A percentile compares a stretch with the other conserved stretches of the same genome.
phyloP scores from a whole-genome alignment of 1,140 invertebrate genomes.

The Chironomus tepperi region DNA sequence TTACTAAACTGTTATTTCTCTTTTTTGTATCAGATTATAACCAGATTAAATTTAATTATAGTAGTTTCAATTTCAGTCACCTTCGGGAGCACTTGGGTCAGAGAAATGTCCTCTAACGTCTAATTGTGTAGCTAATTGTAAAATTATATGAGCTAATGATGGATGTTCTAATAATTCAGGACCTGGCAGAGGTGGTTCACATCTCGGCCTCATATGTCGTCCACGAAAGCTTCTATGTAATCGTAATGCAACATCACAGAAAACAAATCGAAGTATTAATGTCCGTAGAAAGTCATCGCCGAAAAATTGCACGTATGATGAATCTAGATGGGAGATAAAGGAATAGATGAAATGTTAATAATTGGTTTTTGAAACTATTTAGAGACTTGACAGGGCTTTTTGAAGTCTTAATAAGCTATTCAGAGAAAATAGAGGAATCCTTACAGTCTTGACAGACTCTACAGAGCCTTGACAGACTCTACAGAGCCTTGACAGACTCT shows the following conservation, averaged over 20 bases:
- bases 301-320: conserved; percentile 77
- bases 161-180: conserved; percentile 84
- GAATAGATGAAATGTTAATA: too few species aligned
- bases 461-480: too few species aligned
- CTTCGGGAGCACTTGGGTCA: conserved; percentile 56
- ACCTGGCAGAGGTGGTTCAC: conserved; percentile 78
- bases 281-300: conserved; percentile 89
- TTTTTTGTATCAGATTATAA: too few species aligned
- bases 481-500: too few species aligned
- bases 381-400: too few species aligned
- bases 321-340: conserved; percentile 58
- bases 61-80: conserved; percentile 51
- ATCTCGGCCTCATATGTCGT: conserved; percentile 72
- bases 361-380: too few species aligned
- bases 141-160: conserved; percentile 65
- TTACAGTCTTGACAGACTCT: too few species aligned
- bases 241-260: conserved; percentile 82
- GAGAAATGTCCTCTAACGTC: conserved; percentile 70
- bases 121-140: conserved; percentile 72
- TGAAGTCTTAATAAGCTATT: too few species aligned
- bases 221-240: conserved; percentile 75
- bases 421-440: too few species aligned
- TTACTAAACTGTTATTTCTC: background rate
- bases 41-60: background rate
- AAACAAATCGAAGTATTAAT: conserved; percentile 80